Conservation (phyloP, 2,113 vertebrate genomes). For the Gobius niger region DNA sequence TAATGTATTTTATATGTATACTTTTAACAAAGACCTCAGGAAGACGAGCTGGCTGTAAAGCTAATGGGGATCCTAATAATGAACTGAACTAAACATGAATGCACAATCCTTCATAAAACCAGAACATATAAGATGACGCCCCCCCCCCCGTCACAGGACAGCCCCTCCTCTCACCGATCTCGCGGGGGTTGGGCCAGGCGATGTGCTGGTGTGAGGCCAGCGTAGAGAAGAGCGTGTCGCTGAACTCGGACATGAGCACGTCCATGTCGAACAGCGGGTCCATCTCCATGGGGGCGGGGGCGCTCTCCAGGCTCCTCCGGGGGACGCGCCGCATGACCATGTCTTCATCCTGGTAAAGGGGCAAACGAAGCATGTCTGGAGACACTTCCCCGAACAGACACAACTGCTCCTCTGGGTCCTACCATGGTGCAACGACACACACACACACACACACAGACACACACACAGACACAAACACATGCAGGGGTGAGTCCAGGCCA, state of each 20-base stretch:
- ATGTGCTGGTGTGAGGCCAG: conserved; percentile 89
- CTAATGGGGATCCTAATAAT: no score
- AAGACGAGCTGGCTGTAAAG: no score
- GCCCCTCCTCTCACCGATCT: conserved; percentile 82
- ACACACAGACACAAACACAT: conserved; percentile 20
- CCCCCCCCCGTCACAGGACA: no score
- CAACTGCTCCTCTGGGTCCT: conserved; percentile 79
- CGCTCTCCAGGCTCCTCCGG: conserved; percentile 78
- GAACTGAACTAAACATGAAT: no score
- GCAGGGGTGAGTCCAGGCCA: conserved; percentile 37
- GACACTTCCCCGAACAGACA: conserved; percentile 81
- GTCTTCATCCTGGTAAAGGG: conserved; percentile 89
- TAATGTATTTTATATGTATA: no score
- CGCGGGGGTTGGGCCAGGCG: conserved; percentile 91
- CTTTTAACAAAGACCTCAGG: no score
- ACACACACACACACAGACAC: conserved; percentile 57
- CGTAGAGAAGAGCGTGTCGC: conserved; percentile 94
- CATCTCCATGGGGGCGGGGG: conserved; percentile 92
- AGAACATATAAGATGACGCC: no score
- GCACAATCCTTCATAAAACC: no score
- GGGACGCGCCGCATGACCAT: conserved; percentile 65
- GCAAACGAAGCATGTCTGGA: conserved; percentile 80
- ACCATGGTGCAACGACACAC: conserved; percentile 56
- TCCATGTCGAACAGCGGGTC: conserved; percentile 92
- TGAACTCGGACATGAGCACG: conserved; percentile 94